A percentile compares a stretch with the other conserved stretches of the same genome.
phyloP scores from a whole-genome alignment of 2,113 vertebrate species.

The Brevimyrus niger region DNA sequence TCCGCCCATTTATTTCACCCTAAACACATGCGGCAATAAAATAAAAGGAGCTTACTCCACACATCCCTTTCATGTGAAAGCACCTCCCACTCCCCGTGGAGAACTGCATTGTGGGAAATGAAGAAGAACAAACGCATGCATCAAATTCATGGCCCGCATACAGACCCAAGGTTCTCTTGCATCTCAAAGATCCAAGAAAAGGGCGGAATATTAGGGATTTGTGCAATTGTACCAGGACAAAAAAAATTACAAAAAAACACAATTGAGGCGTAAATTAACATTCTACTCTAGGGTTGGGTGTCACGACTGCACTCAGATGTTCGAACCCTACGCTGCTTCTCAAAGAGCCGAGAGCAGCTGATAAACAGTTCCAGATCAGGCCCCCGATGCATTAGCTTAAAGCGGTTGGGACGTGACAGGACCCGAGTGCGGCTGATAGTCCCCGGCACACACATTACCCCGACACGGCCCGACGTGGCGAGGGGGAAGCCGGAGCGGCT shows the following conservation, averaged over 20 bases:
- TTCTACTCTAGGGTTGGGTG: not conserved
- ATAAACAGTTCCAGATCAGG: constrained; percentile 19
- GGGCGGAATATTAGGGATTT: not conserved
- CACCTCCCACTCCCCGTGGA: not conserved
- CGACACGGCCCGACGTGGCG: not conserved
- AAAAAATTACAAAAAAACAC: not conserved
- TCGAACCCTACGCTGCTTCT: not conserved
- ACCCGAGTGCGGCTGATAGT: not conserved
- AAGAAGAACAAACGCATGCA: not conserved
- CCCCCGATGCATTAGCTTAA: not conserved
- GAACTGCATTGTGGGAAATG: not conserved
- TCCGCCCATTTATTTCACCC: not conserved
- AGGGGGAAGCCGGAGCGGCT: not conserved
- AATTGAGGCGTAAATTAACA: not conserved
- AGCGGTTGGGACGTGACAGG: not conserved
- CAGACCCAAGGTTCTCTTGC: not conserved
- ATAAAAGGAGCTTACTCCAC: not conserved
- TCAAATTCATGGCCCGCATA: not conserved
- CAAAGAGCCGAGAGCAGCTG: constrained; percentile 1
- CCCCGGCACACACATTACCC: not conserved
- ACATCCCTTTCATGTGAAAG: not conserved
- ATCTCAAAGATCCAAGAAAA: not conserved
- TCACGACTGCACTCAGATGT: not conserved
- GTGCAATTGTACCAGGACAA: not conserved
- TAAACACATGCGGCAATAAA: constrained; percentile 8